Conservation (phyloP, 1,140 invertebrate species). For the Drosophila albomicans region DNA sequence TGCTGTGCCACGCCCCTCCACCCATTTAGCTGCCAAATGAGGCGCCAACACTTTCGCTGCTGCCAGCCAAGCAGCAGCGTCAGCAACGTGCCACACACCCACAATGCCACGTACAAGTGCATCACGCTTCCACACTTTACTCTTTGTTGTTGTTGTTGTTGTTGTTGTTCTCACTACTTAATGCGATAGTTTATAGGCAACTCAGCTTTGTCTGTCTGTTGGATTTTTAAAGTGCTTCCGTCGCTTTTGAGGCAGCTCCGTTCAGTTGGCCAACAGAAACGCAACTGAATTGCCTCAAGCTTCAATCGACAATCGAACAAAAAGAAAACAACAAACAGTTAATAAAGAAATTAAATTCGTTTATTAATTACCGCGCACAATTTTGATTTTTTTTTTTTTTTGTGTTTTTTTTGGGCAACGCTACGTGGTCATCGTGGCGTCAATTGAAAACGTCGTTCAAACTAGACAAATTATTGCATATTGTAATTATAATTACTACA, state of each 20-base stretch:
- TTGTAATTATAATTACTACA: not conserved
- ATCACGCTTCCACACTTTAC: slow-evolving; percentile 20
- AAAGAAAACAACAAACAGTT: not conserved
- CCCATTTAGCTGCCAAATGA: slow-evolving; percentile 81
- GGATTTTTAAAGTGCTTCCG: not conserved
- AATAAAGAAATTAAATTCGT: slow-evolving; percentile 19
- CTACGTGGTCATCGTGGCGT: slow-evolving; percentile 6
- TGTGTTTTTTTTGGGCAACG: slow-evolving; percentile 1
- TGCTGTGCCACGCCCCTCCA: slow-evolving; percentile 78
- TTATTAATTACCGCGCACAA: slow-evolving; percentile 16
- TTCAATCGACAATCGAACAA: slow-evolving; percentile 4
- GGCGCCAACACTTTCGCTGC: slow-evolving; percentile 78
- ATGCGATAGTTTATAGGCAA: slow-evolving; percentile 70
- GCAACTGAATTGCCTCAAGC: slow-evolving; percentile 25
- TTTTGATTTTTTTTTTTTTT: not conserved
- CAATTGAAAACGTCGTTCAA: not conserved
- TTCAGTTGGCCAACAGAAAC: slow-evolving; percentile 39
- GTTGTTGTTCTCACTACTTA: slow-evolving; percentile 35
- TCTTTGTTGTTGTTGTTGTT: slow-evolving; percentile 24
- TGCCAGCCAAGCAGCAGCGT: slow-evolving; percentile 65
- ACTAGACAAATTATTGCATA: slow-evolving; percentile 1
- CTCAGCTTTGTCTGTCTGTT: slow-evolving; percentile 16
- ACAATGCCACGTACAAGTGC: slow-evolving; percentile 64
- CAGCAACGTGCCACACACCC: slow-evolving; percentile 66
- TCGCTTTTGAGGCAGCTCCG: slow-evolving; percentile 23